Base-by-base conservation (phyloP, 2,113 vertebrate species). In the Argyrosomus japonicus region DNA sequence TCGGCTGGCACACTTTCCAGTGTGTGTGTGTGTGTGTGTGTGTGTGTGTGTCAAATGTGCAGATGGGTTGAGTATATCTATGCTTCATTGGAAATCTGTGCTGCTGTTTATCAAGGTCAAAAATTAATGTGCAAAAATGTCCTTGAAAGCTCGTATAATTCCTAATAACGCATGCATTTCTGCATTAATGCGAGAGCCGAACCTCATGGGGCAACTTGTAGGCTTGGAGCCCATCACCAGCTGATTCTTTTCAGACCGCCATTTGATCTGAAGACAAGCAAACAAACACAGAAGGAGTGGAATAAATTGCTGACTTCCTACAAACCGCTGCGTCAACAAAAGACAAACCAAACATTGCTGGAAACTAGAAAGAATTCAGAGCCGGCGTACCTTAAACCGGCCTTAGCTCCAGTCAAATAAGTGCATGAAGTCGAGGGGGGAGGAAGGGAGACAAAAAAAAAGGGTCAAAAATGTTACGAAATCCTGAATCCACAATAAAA, bases 1-100 rank as follows among this genome's bases (percentile, higher is more conserved):
- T 87, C 88, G 73, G 77, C 75, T 87, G 90, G 86, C 83, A 88
- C 87, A 72, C 71, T 48, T 40, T 61, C 63, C n/a, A 23, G 64
- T 72, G 40, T 64, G 71, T 76, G 72, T 54, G 43, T 40, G 45
- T 68, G 36, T 48, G 32, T 74, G 36, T 79, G 64, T 72, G 40
- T 64, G 71, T 76, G 72, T 54, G 43, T 40, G 45, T 68, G 36
- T 48, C 4, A 64, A 76, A 67, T 61, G 75, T 58, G 47, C 79
- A 82, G 73, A 75, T 81, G 78, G 77, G 47, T 36, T 54, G 23
- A 62, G 43, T 64, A 40, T 63, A 84, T 74, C 61, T 69, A 57
- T 7, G 53, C n/a, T 58, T 74, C 13, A 45, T 56, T 40, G 54
- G 69, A 62, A 63, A 56, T 69, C 50, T 68, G 4, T n/a, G 69